These are phyloP conservation scores for Xenentodon cancila DNA, from an alignment of 2,797 vertebrate species.

Conservation along the genomic window DNA sequence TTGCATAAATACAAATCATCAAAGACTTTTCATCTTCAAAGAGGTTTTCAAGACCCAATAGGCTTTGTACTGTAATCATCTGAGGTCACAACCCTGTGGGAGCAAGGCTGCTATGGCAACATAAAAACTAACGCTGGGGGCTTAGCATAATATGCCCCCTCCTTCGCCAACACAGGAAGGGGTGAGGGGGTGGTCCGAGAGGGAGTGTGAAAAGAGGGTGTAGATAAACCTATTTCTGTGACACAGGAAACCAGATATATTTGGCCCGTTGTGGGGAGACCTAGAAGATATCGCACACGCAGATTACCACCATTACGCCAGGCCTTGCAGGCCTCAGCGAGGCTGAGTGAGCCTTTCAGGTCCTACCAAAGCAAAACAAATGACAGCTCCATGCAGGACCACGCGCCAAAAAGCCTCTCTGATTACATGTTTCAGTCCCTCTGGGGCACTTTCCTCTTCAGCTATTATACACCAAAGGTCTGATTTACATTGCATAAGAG, in stretches of 20 bases:
- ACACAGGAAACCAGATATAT: conserved; percentile 66
- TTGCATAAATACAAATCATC: conserved; percentile 99
- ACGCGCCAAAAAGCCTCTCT: conserved; percentile 43
- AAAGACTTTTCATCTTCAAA: conserved; percentile 99
- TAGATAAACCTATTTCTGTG: conserved; percentile 77
- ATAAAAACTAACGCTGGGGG: conserved; percentile 99
- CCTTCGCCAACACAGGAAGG: conserved; percentile 69
- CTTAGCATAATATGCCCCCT: conserved; percentile 95
- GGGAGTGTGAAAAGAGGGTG: conserved; percentile 66
- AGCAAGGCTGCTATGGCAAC: conserved; percentile 99
- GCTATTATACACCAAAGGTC: conserved; percentile 62
- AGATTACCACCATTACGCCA: conserved; percentile 56
- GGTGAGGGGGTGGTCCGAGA: conserved; percentile 44
- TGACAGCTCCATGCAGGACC: conserved; percentile 58
- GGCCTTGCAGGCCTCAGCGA: conserved; percentile 58
- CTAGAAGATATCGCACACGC: conserved; percentile 57
- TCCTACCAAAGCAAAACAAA: conserved; percentile 60
- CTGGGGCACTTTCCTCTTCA: conserved; percentile 52
- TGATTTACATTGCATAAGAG: conserved; percentile 61
- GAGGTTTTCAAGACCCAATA: conserved; percentile 99
- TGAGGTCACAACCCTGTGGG: conserved; percentile 99
- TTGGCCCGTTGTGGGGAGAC: conserved; percentile 49
- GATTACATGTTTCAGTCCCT: conserved; percentile 75
- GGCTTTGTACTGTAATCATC: conserved; percentile 99
- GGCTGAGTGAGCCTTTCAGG: conserved; percentile 55